These are phyloP conservation scores for Leptestheria dahalacensis DNA, from an alignment of 1,140 invertebrate species.

Conservation along the genomic window DNA sequence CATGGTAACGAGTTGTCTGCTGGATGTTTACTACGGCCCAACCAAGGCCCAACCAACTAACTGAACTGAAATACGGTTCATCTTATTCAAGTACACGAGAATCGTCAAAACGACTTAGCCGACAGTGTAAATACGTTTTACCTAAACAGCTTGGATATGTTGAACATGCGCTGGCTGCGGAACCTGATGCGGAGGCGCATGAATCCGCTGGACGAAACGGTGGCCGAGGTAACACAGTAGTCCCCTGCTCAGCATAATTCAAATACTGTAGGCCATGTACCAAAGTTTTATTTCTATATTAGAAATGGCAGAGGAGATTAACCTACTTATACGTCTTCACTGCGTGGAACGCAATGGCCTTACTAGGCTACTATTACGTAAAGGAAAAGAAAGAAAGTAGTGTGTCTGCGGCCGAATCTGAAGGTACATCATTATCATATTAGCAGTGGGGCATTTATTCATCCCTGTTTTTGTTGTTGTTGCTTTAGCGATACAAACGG, in stretches of 20 bases:
- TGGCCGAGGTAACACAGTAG: neutral
- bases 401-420: neutral
- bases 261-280: neutral
- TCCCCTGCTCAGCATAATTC: neutral
- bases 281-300: neutral
- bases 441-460: neutral
- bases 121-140: too few relatives aligned
- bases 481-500: neutral
- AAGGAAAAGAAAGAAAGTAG: neutral
- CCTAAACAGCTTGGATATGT: too few relatives aligned
- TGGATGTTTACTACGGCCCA: neutral
- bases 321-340: neutral
- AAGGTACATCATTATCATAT: neutral
- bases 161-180: neutral
- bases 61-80: neutral
- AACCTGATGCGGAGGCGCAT: neutral
- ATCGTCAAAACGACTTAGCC: too few relatives aligned
- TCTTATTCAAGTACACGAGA: neutral
- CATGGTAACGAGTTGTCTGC: neutral
- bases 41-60: neutral
- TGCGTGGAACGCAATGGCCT: neutral
- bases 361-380: neutral
- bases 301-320: neutral
- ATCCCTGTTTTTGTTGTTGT: neutral
- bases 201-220: neutral